Percentiles rank a stretch among this genome's conserved stretches.
These are phyloP conservation scores for Octomys mimax DNA, from an alignment of 2,797 vertebrate genomes.

Conservation along the genomic window DNA sequence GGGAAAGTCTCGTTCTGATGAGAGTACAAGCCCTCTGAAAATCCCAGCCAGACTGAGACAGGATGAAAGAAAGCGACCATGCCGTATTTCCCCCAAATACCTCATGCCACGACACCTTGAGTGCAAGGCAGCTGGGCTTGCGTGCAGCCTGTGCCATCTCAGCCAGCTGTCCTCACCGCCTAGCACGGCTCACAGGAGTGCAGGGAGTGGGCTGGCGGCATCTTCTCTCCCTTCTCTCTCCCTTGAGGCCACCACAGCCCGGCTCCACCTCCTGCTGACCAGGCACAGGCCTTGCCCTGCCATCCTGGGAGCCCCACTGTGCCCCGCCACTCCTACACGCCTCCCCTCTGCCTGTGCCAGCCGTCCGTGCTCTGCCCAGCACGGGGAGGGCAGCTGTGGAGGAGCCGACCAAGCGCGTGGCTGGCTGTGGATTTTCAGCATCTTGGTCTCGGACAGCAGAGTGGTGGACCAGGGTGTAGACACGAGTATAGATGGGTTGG, in stretches of 20 bases:
- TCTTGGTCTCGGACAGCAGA: background rate
- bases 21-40: no score
- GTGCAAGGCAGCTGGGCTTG: background rate
- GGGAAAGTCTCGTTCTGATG: background rate
- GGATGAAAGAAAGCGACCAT: background rate
- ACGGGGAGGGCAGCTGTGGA: background rate
- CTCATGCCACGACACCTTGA: background rate
- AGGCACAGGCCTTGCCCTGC: background rate
- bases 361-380: background rate
- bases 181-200: accelerated
- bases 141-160: background rate
- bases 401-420: background rate
- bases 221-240: background rate
- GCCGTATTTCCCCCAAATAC: background rate
- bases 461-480: background rate
- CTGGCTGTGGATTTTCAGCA: background rate
- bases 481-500: accelerated
- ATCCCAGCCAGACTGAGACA: background rate
- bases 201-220: background rate
- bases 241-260: background rate
- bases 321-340: no score
- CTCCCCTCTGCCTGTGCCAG: background rate
- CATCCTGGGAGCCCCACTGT: background rate
- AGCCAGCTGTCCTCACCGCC: background rate
- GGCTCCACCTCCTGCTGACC: background rate